phyloP scores from a whole-genome alignment of 2,888 invertebrate genomes.

The Cyclophora punctaria region DNA sequence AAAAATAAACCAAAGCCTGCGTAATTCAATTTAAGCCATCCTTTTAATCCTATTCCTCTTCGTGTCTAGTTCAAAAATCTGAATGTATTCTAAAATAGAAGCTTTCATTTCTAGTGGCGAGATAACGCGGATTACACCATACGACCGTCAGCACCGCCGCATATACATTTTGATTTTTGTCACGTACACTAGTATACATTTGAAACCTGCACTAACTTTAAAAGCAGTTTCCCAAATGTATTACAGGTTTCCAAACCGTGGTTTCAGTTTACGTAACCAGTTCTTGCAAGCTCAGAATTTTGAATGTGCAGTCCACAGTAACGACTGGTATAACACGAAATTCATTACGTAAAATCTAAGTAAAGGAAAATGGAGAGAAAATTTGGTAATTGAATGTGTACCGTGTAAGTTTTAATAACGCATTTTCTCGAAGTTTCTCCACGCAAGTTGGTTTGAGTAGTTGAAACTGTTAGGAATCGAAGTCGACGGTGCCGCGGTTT shows the following conservation, averaged over 20 bases:
- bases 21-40: too few species aligned
- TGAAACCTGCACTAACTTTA: slow-evolving; percentile 21
- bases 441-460: slow-evolving; percentile 19
- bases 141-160: slow-evolving; percentile 17
- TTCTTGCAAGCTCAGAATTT: slow-evolving; percentile 8
- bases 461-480: slow-evolving; percentile 24
- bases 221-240: slow-evolving; percentile 21
- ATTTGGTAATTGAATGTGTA: slow-evolving; percentile 7
- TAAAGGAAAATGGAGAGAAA: slow-evolving; percentile 15
- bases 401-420: slow-evolving; percentile 42
- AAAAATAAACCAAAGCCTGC: too few species aligned
- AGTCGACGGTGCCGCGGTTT: slow-evolving; percentile 28
- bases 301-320: too few species aligned
- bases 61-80: slow-evolving; percentile 10
- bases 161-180: slow-evolving; percentile 24
- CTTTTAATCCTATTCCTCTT: too few species aligned
- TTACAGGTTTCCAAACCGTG: slow-evolving; percentile 11
- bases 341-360: too few species aligned
- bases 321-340: too few species aligned
- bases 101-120: slow-evolving; percentile 17
- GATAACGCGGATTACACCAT: slow-evolving; percentile 19
- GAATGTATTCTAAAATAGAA: slow-evolving; percentile 13
- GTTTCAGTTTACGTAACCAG: slow-evolving; percentile 14
- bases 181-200: slow-evolving; percentile 19
- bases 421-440: slow-evolving; percentile 21